Conservation (phyloP, 2,113 vertebrate genomes). For the rat (Rattus norvegicus) region GRCr8 NC_086023.1:143945501-143946000, state of each 20-base stretch:
- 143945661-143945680: conserved; percentile 85
- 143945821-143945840: background rate
- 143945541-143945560: conserved; percentile 98
- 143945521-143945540: conserved; percentile 88
- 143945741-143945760: background rate
- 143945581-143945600: conserved; percentile 99
- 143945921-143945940: conserved; percentile 48
- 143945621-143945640: conserved; percentile 98
- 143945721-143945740: conserved; percentile 6
- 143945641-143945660: conserved; percentile 99
- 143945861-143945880: conserved; percentile 45
- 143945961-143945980: conserved; percentile 10
- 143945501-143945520: background rate
- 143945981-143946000: conserved; percentile 36
- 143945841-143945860: background rate
- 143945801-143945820: background rate
- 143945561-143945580: conserved; percentile 98
- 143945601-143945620: conserved; percentile 98
- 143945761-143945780: conserved; percentile 40
- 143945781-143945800: background rate
- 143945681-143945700: conserved; percentile 55
- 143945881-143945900: conserved; percentile 11
- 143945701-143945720: background rate
- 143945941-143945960: conserved; percentile 44
- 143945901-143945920: conserved; percentile 54